phyloP scores from a whole-genome alignment of 2,888 invertebrate species.

The Drosophila maculinotata region DNA sequence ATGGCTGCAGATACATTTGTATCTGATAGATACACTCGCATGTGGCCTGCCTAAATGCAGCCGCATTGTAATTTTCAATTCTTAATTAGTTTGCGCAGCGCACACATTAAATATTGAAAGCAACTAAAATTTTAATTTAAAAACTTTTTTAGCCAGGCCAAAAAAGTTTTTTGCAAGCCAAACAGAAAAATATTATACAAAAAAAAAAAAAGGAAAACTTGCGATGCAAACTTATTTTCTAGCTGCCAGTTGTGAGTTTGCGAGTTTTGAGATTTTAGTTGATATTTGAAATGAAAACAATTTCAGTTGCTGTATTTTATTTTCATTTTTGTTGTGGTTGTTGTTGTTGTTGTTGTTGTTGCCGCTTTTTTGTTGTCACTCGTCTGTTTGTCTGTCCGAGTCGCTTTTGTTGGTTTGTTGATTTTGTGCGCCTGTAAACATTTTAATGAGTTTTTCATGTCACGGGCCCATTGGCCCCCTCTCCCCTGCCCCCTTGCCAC shows the following conservation, averaged over 20 bases:
- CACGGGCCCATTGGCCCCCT: conserved; percentile 53
- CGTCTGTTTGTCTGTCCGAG: conserved; percentile 46
- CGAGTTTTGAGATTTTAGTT: conserved; percentile 48
- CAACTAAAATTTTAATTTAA: conserved; percentile 62
- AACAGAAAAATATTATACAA: too few species aligned
- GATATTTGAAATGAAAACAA: conserved; percentile 71
- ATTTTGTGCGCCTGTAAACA: conserved; percentile 78
- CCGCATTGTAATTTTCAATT: conserved; percentile 57
- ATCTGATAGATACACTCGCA: conserved; percentile 24
- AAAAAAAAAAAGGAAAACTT: conserved; percentile 4
- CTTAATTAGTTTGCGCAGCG: conserved; percentile 53
- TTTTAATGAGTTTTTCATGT: conserved; percentile 83
- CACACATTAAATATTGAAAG: conserved; percentile 63
- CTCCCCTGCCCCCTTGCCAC: conserved; percentile 8
- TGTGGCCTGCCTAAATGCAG: conserved; percentile 13
- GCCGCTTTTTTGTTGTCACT: conserved; percentile 23
- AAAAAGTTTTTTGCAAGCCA: conserved; percentile 26
- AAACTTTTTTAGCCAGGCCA: conserved; percentile 33
- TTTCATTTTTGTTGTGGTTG: conserved; percentile 28
- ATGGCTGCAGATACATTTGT: conserved; percentile 38
- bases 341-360: conserved; percentile 22
- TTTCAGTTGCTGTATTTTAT: conserved; percentile 59
- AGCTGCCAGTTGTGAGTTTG: conserved; percentile 27
- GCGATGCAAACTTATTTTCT: conserved; percentile 36
- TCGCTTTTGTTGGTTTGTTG: conserved; percentile 66